These are phyloP conservation scores for Polyommatus icarus DNA, from an alignment of 2,888 invertebrate genomes.

Conservation along the genomic window DNA sequence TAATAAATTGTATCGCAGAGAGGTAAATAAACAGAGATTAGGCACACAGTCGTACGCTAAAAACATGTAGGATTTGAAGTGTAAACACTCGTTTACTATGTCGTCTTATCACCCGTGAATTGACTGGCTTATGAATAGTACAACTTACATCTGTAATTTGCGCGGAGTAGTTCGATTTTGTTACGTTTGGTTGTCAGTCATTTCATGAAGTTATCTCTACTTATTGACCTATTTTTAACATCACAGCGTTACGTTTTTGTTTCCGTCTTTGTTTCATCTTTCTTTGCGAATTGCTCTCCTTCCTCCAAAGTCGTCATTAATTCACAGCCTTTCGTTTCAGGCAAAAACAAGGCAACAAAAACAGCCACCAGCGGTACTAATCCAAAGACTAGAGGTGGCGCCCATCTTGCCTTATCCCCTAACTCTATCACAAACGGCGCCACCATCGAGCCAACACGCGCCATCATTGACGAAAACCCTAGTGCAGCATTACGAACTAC, in stretches of 20 bases:
- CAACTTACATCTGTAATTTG: not conserved
- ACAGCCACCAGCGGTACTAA: constrained; percentile 80
- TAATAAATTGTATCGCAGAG: not conserved
- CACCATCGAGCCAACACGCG: constrained; percentile 91
- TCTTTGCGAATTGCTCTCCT: constrained; percentile 82
- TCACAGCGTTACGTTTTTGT: constrained; percentile 32
- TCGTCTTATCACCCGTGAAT: not conserved
- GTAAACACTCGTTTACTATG: not conserved
- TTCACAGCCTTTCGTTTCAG: constrained; percentile 88
- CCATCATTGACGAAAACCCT: constrained; percentile 93
- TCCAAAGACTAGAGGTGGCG: constrained; percentile 87
- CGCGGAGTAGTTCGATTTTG: not conserved
- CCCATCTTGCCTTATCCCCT: constrained; percentile 71
- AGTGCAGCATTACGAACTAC: constrained; percentile 92
- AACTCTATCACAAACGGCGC: constrained; percentile 89
- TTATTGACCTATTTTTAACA: not conserved
- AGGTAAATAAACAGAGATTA: not conserved
- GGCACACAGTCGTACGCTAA: not conserved
- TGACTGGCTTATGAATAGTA: not conserved
- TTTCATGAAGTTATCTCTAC: not conserved
- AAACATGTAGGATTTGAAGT: not conserved
- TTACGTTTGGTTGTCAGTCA: constrained; percentile 74
- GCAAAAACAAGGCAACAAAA: constrained; percentile 82
- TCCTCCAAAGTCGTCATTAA: constrained; percentile 90
- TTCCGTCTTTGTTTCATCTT: constrained; percentile 38